Evolutionary conservation across 2,797 vertebrate species (phyloP), one percentile per base, ranked within the genome.

Genomic region (Onychomys arenicola): DNA sequence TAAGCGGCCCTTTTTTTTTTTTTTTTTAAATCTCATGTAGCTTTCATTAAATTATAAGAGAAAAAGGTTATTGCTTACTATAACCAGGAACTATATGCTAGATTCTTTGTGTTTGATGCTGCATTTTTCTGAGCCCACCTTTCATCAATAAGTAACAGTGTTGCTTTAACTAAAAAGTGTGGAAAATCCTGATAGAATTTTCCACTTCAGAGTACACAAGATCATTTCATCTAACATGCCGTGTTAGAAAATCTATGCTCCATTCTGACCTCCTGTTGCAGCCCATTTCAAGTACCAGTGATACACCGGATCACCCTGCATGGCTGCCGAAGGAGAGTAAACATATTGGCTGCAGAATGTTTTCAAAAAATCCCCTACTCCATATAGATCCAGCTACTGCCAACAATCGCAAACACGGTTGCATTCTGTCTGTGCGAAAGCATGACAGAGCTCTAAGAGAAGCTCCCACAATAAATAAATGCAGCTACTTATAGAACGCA

Each of bases 261-360:
- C 83, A 65, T 84, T 97, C 88, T 97, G 95, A 97, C 85, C 96
- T 96, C 90, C 95, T 94, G 73, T 96, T 78, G n/a, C 95, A 95
- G 90, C 63, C 96, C 96, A 95, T 96, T 97, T 98, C 94, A 96
- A 78, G 88, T 71, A 65, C 40, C 92, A 91, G 93, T 96, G 97
- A 97, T 96, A 97, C 75, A 96, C 94, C 93, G 29, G 97, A 97
- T 97, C 97, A 98, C 73, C 97, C 89, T 95, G 97, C 97, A 96
- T 94, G 98, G 98, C 97, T 98, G 98, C 94, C 32, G 97, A 96
- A 96, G 97, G 76, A 96, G 95, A 97, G 97, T 88, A 98, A 98
- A 98, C 63, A 94, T 95, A 98, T 10, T 82, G 96, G 96, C 94
- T 96, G 71, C 87, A 27, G 97, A 98, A 96, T 88, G 90, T 93